These are phyloP conservation scores for Sinella curviseta DNA, from an alignment of 1,140 invertebrate genomes.

Conservation along the genomic window DNA sequence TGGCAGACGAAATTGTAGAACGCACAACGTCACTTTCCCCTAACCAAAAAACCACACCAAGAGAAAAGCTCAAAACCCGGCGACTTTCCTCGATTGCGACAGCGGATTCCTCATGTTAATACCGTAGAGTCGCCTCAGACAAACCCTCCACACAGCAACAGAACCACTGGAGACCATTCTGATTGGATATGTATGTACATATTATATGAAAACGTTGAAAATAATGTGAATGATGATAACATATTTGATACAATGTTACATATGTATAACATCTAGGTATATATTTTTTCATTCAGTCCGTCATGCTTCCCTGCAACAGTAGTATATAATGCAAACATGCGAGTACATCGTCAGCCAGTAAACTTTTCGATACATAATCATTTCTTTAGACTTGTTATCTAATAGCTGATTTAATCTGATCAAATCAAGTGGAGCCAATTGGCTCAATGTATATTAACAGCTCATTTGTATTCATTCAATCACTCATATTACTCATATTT, in stretches of 20 bases:
- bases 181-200: background rate
- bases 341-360: background rate
- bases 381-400: too few species aligned
- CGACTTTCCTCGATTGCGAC: background rate
- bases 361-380: too few species aligned
- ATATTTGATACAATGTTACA: too few species aligned
- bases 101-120: background rate
- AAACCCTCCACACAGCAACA: too few species aligned
- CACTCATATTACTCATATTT: constrained; percentile 2
- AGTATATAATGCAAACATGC: too few species aligned
- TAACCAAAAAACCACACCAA: constrained; percentile 9
- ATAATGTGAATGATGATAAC: background rate
- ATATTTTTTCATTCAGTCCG: too few species aligned
- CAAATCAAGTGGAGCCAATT: constrained; percentile 24
- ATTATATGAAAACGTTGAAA: background rate
- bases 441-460: constrained; percentile 16
- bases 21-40: background rate
- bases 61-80: background rate
- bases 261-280: too few species aligned
- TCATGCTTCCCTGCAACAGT: too few species aligned
- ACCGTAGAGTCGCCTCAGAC: too few species aligned
- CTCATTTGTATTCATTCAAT: constrained; percentile 20
- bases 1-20: background rate
- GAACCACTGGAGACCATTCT: too few species aligned
- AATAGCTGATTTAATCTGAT: constrained; percentile 5